Percentiles rank a stretch among this genome's conserved stretches.
phyloP scores from a whole-genome alignment of 2,797 vertebrate species.

The Clarias laeviceps region DNA sequence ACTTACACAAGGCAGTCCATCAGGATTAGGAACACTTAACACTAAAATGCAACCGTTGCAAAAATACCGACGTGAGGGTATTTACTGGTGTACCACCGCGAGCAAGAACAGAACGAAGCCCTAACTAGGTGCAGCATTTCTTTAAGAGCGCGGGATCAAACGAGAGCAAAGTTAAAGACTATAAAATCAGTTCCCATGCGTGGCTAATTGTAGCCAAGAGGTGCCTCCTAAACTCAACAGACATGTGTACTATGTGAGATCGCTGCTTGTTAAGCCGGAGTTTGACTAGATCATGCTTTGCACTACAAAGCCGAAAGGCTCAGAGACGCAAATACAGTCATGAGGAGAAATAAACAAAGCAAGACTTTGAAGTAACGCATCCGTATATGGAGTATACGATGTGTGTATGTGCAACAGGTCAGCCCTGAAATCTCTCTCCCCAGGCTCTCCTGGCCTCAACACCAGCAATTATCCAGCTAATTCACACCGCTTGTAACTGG shows the following conservation, averaged over 20 bases:
- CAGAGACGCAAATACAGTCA: constrained; percentile 67
- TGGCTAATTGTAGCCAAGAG: constrained; percentile 68
- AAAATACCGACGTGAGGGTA: background rate
- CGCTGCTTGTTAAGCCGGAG: constrained; percentile 68
- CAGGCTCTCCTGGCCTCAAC: constrained; percentile 35
- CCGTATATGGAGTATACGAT: background rate
- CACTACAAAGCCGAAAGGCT: constrained; percentile 72
- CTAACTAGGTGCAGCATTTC: constrained; percentile 22
- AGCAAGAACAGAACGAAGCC: background rate
- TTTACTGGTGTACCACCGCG: constrained; percentile 10
- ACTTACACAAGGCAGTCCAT: background rate
- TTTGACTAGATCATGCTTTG: constrained; percentile 64
- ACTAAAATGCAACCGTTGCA: background rate
- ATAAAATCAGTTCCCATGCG: constrained; percentile 48
- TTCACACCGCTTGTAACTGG: constrained; percentile 56
- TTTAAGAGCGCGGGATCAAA: constrained; percentile 24
- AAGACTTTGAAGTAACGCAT: constrained; percentile 63
- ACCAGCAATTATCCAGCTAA: constrained; percentile 56
- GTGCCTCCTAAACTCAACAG: constrained; percentile 48
- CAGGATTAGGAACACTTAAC: background rate
- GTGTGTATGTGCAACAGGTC: constrained; percentile 64
- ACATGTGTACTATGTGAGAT: constrained; percentile 50
- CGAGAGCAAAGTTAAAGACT: constrained; percentile 11
- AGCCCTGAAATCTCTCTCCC: constrained; percentile 37
- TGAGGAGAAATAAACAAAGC: constrained; percentile 47